phyloP scores from a whole-genome alignment of 2,113 vertebrate genomes.

The Hassar affinis region DNA sequence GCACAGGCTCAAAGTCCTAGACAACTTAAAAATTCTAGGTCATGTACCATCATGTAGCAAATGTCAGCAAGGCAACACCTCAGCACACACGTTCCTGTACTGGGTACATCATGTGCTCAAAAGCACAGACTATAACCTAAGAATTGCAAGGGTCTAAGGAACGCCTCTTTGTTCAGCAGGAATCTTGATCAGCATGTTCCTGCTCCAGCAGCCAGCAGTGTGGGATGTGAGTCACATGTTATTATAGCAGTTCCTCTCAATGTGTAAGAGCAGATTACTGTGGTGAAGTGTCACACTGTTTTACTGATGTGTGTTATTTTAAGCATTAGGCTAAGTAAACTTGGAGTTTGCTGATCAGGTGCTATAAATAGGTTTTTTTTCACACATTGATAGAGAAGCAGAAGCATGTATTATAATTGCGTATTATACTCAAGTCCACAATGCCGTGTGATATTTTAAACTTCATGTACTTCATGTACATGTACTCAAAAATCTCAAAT shows the following conservation, averaged over 20 bases:
- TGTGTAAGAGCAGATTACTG: not conserved
- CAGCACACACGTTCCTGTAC: slow-evolving; percentile 19
- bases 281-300: not conserved
- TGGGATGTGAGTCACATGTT: slow-evolving; percentile 44
- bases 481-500: too few species aligned
- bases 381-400: not conserved
- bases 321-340: not conserved
- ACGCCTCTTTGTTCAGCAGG: slow-evolving; percentile 43
- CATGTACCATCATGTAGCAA: slow-evolving; percentile 5
- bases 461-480: not conserved
- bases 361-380: not conserved
- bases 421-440: not conserved
- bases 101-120: slow-evolving; percentile 43
- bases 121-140: slow-evolving; percentile 26
- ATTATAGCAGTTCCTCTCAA: slow-evolving; percentile 20
- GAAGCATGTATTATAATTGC: too few species aligned
- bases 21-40: not conserved
- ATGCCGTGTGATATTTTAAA: not conserved
- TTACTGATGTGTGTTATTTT: not conserved
- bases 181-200: slow-evolving; percentile 32
- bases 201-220: slow-evolving; percentile 4
- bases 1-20: slow-evolving; percentile 7
- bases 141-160: slow-evolving; percentile 41
- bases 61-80: slow-evolving; percentile 53
- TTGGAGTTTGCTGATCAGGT: not conserved